phyloP scores from a whole-genome alignment of 2,113 vertebrate species.

The Cathartes aura region DNA sequence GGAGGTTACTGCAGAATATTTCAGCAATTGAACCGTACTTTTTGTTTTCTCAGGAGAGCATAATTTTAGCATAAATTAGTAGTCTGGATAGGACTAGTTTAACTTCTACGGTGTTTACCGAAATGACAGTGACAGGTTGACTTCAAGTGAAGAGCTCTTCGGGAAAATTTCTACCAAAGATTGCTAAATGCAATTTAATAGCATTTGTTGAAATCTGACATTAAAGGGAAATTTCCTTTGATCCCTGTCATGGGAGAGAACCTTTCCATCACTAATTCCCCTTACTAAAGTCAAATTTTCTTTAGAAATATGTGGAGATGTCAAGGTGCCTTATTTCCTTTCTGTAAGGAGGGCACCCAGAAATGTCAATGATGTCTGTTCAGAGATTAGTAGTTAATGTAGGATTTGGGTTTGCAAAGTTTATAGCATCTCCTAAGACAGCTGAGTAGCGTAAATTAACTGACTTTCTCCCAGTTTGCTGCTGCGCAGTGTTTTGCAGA shows the following conservation, averaged over 20 bases:
- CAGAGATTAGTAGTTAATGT: neutral
- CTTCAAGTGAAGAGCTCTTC: slow-evolving; percentile 51
- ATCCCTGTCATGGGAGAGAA: slow-evolving; percentile 70
- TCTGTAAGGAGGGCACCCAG: slow-evolving; percentile 27
- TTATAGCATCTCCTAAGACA: neutral
- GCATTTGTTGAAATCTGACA: slow-evolving; percentile 70
- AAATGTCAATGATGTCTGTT: slow-evolving; percentile 52
- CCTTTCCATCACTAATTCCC: slow-evolving; percentile 66
- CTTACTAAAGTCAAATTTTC: slow-evolving; percentile 55
- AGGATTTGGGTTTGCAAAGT: slow-evolving; percentile 38
- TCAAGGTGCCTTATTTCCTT: slow-evolving; percentile 59
- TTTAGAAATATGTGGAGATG: slow-evolving; percentile 56
- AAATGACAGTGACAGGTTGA: slow-evolving; percentile 58
- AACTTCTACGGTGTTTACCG: slow-evolving; percentile 29
- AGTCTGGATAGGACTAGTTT: slow-evolving; percentile 35
- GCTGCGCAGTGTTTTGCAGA: neutral
- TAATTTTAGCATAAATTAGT: slow-evolving; percentile 64
- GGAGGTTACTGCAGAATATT: neutral
- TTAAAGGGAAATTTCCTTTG: slow-evolving; percentile 70
- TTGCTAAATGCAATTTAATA: slow-evolving; percentile 70
- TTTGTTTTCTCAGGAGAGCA: slow-evolving; percentile 36
- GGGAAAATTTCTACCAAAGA: slow-evolving; percentile 47
- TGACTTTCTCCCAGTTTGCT: neutral
- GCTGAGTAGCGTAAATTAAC: slow-evolving; percentile 7
- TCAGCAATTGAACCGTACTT: neutral